Evolutionary conservation across 2,888 invertebrate species (phyloP), one percentile per base, ranked within the genome.

Genomic region (Drosophila barbarae): DNA sequence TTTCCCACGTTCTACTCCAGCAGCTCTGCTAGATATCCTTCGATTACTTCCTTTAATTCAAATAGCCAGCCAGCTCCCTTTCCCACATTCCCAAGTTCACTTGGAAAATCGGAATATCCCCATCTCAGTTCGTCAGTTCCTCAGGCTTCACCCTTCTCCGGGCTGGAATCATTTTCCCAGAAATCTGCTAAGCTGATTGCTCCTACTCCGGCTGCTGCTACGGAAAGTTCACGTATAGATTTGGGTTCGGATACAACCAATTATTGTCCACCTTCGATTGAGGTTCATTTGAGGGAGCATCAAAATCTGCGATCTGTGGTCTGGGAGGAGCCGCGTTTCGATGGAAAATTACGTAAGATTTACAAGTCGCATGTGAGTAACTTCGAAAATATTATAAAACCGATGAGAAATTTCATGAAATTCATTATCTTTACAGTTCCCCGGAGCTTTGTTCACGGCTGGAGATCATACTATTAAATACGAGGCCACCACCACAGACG

Each of bases 311-410:
- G 92, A 28, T 89, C 91, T 41, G 90, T 93, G 44, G 90, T 90
- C 71, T 94, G 94, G 94, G 90, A 91, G 41, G 93, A 94, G 75
- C 93, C 94, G 1, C 87, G 90, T 41, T 93, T 94, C 76, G 89
- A 89, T 28, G 82, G 84, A n/a, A 77, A 81, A 7, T 63, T 83
- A 0, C 56, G 81, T 0, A 80, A 77, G 42, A 60, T 83, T 44
- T 92, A 91, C 83, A 93, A 92, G 82, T 92, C 93, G 8, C 91
- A 91, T 87, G 92, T 92, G 77, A 89, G 90, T 73, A 23, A 0
- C 2, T 2, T n/a, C 1, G 0, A 9, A 1, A 6, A 7, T 6
- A 10, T 8, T 8, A 8, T n/a, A 8, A 41, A 15, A 6, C 8
- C 3, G 2, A 10, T 2, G 21, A 1, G 8, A 8, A 8, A 21